Evolutionary conservation across 2,797 vertebrate genomes (phyloP).

Genomic region (Alca torda): DNA sequence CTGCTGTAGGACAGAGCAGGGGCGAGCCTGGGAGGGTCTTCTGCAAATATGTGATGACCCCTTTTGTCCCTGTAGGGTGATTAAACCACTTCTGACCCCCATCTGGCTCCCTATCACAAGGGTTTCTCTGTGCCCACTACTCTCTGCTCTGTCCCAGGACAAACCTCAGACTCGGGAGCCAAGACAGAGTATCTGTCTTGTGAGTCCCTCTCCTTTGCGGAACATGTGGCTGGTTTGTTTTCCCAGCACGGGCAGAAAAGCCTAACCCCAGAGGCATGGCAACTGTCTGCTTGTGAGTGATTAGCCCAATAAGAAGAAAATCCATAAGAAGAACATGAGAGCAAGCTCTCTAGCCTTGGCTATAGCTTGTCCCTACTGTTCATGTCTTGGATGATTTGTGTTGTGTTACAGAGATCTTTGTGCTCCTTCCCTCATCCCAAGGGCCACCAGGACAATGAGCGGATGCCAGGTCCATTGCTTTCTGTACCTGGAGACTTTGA

Average conservation of each 20-base stretch:
- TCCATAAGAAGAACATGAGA: background rate
- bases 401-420: background rate
- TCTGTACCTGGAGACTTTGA: background rate
- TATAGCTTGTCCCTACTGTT: background rate
- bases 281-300: background rate
- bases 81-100: background rate
- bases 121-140: background rate
- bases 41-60: background rate
- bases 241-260: background rate
- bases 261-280: background rate
- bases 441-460: background rate
- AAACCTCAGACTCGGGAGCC: background rate
- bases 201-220: background rate
- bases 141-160: background rate
- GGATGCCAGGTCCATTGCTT: background rate
- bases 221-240: background rate
- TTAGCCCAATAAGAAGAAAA: background rate
- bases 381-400: background rate
- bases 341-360: background rate
- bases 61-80: background rate
- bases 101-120: background rate
- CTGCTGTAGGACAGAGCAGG: background rate
- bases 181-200: background rate
- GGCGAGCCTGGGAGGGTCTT: background rate
- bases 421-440: background rate